phyloP scores from a whole-genome alignment of 2,888 invertebrate genomes.

The Xestia sexstrigata region DNA sequence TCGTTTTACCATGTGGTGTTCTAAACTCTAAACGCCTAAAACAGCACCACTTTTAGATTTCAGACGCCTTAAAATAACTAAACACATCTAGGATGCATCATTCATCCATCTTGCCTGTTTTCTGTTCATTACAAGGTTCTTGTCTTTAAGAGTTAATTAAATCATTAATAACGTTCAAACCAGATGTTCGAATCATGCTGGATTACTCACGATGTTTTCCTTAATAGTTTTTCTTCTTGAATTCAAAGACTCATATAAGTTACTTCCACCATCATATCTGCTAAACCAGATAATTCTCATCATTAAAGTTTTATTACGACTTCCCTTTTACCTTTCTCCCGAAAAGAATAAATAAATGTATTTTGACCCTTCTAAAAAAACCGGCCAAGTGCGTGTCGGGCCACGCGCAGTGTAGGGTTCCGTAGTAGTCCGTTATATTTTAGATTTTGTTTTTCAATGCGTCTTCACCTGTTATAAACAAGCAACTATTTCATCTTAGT shows the following conservation, averaged over 20 bases:
- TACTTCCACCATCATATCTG: too few species aligned
- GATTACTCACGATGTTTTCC: background rate
- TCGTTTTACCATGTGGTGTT: background rate
- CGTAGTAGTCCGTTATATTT: too few species aligned
- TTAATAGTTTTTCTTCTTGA: background rate
- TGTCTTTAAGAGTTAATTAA: background rate
- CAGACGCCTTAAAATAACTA: slow-evolving; percentile 12
- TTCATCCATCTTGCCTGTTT: slow-evolving; percentile 22
- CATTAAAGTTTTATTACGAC: background rate
- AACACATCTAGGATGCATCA: slow-evolving; percentile 11
- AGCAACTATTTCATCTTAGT: too few species aligned
- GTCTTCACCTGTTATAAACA: too few species aligned
- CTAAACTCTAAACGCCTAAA: slow-evolving; percentile 26
- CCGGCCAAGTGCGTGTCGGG: too few species aligned
- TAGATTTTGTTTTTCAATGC: too few species aligned
- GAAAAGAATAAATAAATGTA: background rate
- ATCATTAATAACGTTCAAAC: background rate
- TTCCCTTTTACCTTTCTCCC: background rate
- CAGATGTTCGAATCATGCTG: background rate
- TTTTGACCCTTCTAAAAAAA: background rate
- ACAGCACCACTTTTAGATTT: slow-evolving; percentile 21
- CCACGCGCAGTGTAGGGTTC: too few species aligned
- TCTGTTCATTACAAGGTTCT: slow-evolving; percentile 1
- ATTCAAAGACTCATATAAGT: too few species aligned
- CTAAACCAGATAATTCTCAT: background rate